Evolutionary conservation across 2,797 vertebrate genomes (phyloP).

Genomic region (Sebastes iracundus): DNA sequence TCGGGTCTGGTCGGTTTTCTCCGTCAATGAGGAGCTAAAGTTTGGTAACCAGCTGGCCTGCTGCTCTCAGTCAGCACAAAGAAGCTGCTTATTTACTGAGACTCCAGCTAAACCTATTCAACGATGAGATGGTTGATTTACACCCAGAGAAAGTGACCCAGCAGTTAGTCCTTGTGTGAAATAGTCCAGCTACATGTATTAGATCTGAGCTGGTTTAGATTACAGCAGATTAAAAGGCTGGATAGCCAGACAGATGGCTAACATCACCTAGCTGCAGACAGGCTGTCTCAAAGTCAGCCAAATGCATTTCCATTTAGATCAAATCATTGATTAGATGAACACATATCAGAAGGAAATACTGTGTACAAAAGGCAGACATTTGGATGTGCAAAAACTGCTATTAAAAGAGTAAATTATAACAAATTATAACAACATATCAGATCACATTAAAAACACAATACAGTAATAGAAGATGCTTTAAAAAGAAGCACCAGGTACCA

Average conservation of each 20-base stretch:
- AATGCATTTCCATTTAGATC: neutral
- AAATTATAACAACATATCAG: too few species aligned
- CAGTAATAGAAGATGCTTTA: too few species aligned
- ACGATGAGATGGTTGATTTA: neutral
- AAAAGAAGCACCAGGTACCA: too few species aligned
- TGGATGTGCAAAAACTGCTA: too few species aligned
- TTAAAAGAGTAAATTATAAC: too few species aligned
- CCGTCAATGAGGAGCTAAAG: conserved; percentile 8
- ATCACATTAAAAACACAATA: too few species aligned
- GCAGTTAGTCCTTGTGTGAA: neutral
- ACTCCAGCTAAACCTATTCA: conserved; percentile 16
- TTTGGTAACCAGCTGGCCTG: conserved; percentile 66
- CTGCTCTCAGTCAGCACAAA: conserved; percentile 71
- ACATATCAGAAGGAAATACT: neutral
- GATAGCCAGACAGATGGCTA: conserved; percentile 47
- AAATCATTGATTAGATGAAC: neutral
- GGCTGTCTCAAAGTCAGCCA: conserved; percentile 3
- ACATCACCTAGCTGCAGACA: conserved; percentile 37
- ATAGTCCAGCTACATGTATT: neutral
- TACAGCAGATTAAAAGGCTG: conserved; percentile 8
- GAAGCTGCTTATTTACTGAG: conserved; percentile 67
- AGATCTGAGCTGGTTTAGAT: neutral
- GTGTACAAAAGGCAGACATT: too few species aligned
- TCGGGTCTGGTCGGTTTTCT: neutral
- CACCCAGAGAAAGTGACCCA: neutral